Evolutionary conservation across 2,113 vertebrate species (phyloP).

Genomic region (Stegastes partitus): DNA sequence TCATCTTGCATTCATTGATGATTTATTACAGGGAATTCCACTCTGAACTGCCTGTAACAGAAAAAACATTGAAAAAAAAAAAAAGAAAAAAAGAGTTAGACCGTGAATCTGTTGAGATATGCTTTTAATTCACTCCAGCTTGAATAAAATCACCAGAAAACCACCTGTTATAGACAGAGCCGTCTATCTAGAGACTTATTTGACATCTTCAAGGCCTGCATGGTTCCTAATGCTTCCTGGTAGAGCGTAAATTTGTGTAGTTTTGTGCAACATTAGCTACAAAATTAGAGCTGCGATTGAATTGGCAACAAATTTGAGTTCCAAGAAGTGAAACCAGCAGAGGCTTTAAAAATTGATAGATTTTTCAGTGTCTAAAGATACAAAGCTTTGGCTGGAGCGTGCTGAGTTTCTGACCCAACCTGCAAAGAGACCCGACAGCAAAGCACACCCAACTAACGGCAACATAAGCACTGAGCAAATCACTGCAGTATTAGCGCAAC

Average conservation of each 20-base stretch:
- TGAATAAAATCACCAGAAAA: slow-evolving; percentile 38
- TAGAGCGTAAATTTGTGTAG: not conserved
- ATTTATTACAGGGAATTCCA: slow-evolving; percentile 50
- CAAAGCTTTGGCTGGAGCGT: slow-evolving; percentile 43
- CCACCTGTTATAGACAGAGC: slow-evolving; percentile 20
- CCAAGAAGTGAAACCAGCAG: slow-evolving; percentile 16
- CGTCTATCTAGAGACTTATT: slow-evolving; percentile 1
- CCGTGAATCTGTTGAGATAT: slow-evolving; percentile 29
- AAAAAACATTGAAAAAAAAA: not conserved
- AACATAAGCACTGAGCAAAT: slow-evolving; percentile 32
- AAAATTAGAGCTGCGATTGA: slow-evolving; percentile 6
- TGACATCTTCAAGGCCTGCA: slow-evolving; percentile 11
- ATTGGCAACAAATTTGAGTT: slow-evolving; percentile 39
- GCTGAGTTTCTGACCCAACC: slow-evolving; percentile 34
- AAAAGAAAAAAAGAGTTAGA: slow-evolving; percentile 15
- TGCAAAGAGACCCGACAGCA: slow-evolving; percentile 21
- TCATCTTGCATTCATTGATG: slow-evolving; percentile 44
- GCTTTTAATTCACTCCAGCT: slow-evolving; percentile 62
- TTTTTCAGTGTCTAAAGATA: slow-evolving; percentile 23
- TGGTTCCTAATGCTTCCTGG: slow-evolving; percentile 17
- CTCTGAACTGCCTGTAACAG: slow-evolving; percentile 26
- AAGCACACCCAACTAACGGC: slow-evolving; percentile 29
- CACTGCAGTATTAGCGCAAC: slow-evolving; percentile 34
- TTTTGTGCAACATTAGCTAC: not conserved
- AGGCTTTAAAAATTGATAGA: slow-evolving; percentile 8